Evolutionary conservation across 2,113 vertebrate species (phyloP).

Genomic region (Chunga burmeisteri): DNA sequence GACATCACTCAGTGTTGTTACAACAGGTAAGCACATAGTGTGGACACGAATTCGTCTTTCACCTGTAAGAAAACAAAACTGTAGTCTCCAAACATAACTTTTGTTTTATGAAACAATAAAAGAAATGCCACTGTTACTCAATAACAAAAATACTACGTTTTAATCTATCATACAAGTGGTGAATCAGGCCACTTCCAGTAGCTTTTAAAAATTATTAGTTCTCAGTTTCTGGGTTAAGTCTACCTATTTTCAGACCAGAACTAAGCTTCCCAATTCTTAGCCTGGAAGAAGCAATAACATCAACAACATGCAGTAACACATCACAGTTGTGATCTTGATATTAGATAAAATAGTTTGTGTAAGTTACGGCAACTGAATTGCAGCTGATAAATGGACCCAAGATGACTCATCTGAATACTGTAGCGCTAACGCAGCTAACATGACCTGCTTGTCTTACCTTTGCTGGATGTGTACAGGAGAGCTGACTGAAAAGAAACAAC

Average conservation of each 20-base stretch:
- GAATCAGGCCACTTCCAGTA: background rate
- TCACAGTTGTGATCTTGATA: background rate
- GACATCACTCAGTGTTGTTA: conserved; percentile 87
- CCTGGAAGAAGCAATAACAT: background rate
- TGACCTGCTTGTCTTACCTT: conserved; percentile 75
- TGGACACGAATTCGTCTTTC: conserved; percentile 96
- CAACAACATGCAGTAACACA: background rate
- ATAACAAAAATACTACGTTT: background rate
- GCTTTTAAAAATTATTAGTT: background rate
- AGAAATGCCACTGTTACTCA: background rate
- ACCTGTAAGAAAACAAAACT: conserved; percentile 69
- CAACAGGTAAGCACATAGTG: conserved; percentile 95
- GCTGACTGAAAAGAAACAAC: conserved; percentile 96
- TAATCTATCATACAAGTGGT: background rate
- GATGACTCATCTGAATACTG: background rate
- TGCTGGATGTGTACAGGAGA: conserved; percentile 96
- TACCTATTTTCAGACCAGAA: background rate
- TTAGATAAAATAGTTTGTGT: background rate
- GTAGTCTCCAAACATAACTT: background rate
- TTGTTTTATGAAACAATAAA: background rate
- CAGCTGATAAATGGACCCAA: background rate
- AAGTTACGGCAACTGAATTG: background rate
- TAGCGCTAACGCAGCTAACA: background rate
- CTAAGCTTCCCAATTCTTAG: background rate
- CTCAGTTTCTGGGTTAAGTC: background rate